These are phyloP conservation scores for Stictonetta naevosa DNA, from an alignment of 2,113 vertebrate genomes.

Conservation along the genomic window DNA sequence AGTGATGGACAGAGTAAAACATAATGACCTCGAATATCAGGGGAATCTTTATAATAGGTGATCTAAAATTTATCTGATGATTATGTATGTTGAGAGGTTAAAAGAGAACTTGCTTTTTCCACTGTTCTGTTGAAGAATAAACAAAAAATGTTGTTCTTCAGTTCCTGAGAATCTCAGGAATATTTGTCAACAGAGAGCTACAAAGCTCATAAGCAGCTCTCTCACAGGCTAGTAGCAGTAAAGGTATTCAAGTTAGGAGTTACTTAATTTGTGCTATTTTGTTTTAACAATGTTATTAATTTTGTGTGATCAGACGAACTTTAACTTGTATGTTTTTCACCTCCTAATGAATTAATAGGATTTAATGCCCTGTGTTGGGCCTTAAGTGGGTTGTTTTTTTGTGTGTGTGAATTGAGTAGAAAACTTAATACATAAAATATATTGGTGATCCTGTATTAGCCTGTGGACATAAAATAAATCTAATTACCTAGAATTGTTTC, in stretches of 20 bases:
- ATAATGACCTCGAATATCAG: not conserved
- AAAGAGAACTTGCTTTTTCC: not conserved
- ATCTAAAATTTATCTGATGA: not conserved
- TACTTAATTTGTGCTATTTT: not conserved
- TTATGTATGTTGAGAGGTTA: not conserved
- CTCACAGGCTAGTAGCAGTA: not conserved
- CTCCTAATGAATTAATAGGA: not conserved
- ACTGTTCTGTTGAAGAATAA: not conserved
- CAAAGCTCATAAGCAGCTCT: not conserved
- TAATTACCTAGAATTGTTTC: not conserved
- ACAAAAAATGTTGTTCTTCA: not conserved
- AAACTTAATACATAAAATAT: not conserved
- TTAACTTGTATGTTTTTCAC: not conserved
- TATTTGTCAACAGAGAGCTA: not conserved
- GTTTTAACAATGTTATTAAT: not conserved
- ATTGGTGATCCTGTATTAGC: not conserved
- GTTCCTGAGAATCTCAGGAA: not conserved
- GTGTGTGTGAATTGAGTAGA: not conserved
- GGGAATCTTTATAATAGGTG: not conserved
- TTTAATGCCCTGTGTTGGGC: not conserved
- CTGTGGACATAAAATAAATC: not conserved
- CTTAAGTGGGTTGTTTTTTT: not conserved
- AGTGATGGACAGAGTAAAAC: not conserved
- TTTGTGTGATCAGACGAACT: not conserved
- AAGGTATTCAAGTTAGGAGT: not conserved